phyloP scores from a whole-genome alignment of 2,113 vertebrate genomes.

The Bufo bufo region DNA sequence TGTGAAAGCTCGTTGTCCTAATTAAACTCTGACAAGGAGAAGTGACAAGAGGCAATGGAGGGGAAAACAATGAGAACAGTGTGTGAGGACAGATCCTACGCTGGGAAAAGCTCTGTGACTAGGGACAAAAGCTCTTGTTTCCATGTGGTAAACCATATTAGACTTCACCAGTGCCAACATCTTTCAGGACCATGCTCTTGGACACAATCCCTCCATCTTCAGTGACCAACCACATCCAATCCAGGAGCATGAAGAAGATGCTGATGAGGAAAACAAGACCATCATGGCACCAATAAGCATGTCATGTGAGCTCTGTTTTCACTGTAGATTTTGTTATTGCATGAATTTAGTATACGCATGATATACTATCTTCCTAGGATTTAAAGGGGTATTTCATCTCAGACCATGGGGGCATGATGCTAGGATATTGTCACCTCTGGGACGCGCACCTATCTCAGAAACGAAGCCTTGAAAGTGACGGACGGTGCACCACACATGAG shows the following conservation, averaged over 20 bases:
- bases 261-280: neutral
- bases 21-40: slow-evolving; percentile 93
- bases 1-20: slow-evolving; percentile 86
- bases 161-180: slow-evolving; percentile 81
- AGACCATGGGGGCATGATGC: no score
- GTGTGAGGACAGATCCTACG: slow-evolving; percentile 76
- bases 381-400: no score
- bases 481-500: no score
- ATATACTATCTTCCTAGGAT: no score
- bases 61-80: slow-evolving; percentile 87
- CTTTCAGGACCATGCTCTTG: slow-evolving; percentile 66
- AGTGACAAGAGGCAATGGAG: slow-evolving; percentile 88
- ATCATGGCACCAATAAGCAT: neutral
- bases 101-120: slow-evolving; percentile 81
- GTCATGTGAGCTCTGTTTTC: neutral
- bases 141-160: slow-evolving; percentile 87
- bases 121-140: slow-evolving; percentile 89
- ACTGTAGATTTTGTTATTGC: neutral
- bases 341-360: no score
- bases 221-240: slow-evolving; percentile 1
- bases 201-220: neutral
- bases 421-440: no score
- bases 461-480: no score
- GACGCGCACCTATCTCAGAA: no score
- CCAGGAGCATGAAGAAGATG: neutral